Conservation (phyloP, 2,113 vertebrate species). For the Urocynchramus pylzowi region DNA sequence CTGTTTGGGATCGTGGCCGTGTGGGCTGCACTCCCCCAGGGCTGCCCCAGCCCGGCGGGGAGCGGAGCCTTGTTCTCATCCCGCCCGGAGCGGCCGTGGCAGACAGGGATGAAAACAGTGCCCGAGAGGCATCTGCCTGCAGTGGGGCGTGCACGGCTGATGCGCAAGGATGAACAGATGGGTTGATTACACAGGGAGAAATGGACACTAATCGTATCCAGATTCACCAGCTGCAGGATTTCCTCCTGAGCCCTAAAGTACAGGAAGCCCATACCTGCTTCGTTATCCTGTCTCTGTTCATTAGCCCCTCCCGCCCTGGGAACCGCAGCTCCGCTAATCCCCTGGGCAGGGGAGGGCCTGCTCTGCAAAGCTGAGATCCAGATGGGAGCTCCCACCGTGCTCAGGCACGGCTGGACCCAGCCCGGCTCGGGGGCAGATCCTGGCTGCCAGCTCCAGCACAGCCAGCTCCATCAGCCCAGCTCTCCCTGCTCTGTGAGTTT, state of each 20-base stretch:
- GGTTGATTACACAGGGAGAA: slow-evolving; percentile 43
- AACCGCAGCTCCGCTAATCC: neutral
- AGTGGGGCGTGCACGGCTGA: neutral
- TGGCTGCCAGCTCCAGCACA: neutral
- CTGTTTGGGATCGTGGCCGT: accelerated
- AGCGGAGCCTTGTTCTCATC: neutral
- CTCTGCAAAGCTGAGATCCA: neutral
- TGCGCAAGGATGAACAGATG: slow-evolving; percentile 28
- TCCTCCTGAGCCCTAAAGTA: slow-evolving; percentile 39
- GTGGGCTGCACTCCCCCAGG: neutral
- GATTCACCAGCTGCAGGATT: slow-evolving; percentile 60
- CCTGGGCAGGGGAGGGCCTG: neutral
- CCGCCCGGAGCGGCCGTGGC: neutral
- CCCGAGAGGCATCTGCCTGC: neutral
- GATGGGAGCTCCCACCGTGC: neutral
- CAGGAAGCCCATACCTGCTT: slow-evolving; percentile 58
- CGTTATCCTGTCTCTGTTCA: slow-evolving; percentile 35
- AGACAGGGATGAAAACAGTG: neutral
- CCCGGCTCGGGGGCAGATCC: neutral
- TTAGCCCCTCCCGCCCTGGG: slow-evolving; percentile 7
- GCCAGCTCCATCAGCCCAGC: neutral
- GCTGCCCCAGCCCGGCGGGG: neutral
- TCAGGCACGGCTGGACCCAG: neutral
- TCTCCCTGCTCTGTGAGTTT: neutral
- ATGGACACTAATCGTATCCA: slow-evolving; percentile 52